Conservation (phyloP, 2,888 invertebrate species). For the Drosophila nr. perissopoda region DNA sequence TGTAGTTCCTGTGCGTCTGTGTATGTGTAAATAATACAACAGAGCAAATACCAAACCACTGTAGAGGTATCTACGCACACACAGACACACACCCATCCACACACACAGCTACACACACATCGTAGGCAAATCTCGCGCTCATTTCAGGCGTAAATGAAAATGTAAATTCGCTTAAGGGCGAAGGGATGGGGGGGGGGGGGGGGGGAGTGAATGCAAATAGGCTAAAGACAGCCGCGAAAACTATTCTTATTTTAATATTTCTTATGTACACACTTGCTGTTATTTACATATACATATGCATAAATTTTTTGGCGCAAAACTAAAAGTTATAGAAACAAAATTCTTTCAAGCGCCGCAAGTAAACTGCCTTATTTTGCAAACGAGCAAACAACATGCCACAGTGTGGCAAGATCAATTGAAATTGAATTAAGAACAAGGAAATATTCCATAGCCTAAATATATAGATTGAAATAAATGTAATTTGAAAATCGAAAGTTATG, state of each 20-base stretch:
- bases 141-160: conserved; percentile 75
- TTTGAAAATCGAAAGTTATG: not conserved
- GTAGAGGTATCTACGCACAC: conserved; percentile 18
- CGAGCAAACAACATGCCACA: conserved; percentile 36
- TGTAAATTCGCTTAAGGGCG: conserved; percentile 69
- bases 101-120: conserved; percentile 13
- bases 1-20: conserved; percentile 18
- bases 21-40: conserved; percentile 53
- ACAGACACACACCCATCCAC: conserved; percentile 13
- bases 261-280: conserved; percentile 18
- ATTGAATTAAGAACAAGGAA: not conserved
- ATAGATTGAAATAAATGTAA: not conserved
- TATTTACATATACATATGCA: not conserved
- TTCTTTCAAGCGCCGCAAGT: too few relatives aligned
- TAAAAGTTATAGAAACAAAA: not conserved
- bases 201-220: not conserved
- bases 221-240: conserved; percentile 15
- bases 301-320: not conserved
- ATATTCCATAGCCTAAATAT: not conserved
- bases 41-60: conserved; percentile 54
- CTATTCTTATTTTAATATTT: conserved; percentile 46
- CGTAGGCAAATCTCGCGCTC: conserved; percentile 63
- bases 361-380: too few relatives aligned
- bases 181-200: too few relatives aligned
- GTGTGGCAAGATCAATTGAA: conserved; percentile 34